Base-by-base conservation (phyloP, 2,888 invertebrate genomes). In the Oscheius sp. region DNA sequence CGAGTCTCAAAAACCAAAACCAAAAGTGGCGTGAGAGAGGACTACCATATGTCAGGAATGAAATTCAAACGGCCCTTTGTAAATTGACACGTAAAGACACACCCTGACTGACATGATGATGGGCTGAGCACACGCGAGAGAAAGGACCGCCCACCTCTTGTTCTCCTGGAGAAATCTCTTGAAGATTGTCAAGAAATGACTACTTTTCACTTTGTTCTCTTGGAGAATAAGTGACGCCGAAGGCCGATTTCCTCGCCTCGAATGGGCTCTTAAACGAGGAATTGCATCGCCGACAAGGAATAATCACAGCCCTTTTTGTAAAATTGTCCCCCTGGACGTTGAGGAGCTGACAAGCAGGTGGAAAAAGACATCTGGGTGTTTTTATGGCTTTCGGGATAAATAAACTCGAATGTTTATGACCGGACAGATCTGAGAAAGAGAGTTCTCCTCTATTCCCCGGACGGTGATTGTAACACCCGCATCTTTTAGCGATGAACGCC, bases 281-380 rank as follows among this genome's bases (percentile, higher is more conserved):
- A 52, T 52, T 52, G 27, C 52, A 52, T 29, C 52, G 29, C 25
- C 29, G 52, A 52, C 52, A 52, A 27, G 15, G 52, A 27, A 52
- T 52, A 52, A 52, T 52, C 52, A 52, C 12, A 29, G 25, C 52
- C 27, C n/a, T 42, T 20, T 42, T 42, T 42, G 17, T 12, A 17
- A 27, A n/a, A 15, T 29, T 52, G n/a, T 27, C n/a, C n/a, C 4
- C 6, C 52, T 27, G 1, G 29, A 15, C 10, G 25, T 27, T 52
- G 29, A 52, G 52, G 20, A 20, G 48, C 17, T 48, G 48, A 27
- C 23, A 48, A 6, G n/a, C 12, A 42, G 12, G 17, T 4, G 17
- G 12, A 42, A 3, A 42, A 42, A 12, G 37, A 6, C 52, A 52
- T 27, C 52, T 52, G 52, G 52, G 20, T 20, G 20, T 42, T 20